These are phyloP conservation scores for Hycleus phaleratus DNA, from an alignment of 1,140 invertebrate species.

Conservation along the genomic window DNA sequence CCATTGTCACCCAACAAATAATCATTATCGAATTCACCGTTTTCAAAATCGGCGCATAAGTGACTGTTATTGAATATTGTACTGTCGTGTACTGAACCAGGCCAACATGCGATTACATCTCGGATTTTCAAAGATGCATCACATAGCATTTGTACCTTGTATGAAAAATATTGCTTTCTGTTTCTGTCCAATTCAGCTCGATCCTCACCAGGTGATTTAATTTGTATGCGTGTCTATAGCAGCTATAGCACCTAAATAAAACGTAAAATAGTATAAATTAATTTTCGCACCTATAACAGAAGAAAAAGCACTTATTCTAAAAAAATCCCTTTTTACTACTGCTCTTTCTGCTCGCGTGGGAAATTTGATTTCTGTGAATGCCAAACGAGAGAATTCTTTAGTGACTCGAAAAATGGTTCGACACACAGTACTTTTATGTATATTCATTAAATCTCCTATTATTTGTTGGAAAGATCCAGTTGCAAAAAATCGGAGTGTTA, in stretches of 20 bases:
- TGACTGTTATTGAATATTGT: slow-evolving; percentile 33
- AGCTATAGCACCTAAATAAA: background rate
- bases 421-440: too few relatives aligned
- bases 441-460: too few relatives aligned
- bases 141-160: slow-evolving; percentile 36
- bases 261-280: too few relatives aligned
- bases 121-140: slow-evolving; percentile 23
- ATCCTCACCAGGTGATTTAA: slow-evolving; percentile 1
- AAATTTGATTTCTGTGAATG: too few relatives aligned
- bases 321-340: too few relatives aligned
- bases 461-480: too few relatives aligned
- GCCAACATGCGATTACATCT: slow-evolving; percentile 39
- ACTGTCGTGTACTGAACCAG: slow-evolving; percentile 39
- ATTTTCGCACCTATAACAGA: too few relatives aligned
- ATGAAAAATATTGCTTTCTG: slow-evolving; percentile 35
- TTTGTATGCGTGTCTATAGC: slow-evolving; percentile 1
- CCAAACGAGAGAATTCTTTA: too few relatives aligned
- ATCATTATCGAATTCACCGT: background rate
- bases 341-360: too few relatives aligned
- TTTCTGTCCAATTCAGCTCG: slow-evolving; percentile 35
- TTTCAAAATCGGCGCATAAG: slow-evolving; percentile 21
- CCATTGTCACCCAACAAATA: slow-evolving; percentile 31
- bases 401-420: too few relatives aligned
- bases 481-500: too few relatives aligned
- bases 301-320: too few relatives aligned